Evolutionary conservation across 1,140 invertebrate species (phyloP).

Genomic region (Holotrichia oblita): DNA sequence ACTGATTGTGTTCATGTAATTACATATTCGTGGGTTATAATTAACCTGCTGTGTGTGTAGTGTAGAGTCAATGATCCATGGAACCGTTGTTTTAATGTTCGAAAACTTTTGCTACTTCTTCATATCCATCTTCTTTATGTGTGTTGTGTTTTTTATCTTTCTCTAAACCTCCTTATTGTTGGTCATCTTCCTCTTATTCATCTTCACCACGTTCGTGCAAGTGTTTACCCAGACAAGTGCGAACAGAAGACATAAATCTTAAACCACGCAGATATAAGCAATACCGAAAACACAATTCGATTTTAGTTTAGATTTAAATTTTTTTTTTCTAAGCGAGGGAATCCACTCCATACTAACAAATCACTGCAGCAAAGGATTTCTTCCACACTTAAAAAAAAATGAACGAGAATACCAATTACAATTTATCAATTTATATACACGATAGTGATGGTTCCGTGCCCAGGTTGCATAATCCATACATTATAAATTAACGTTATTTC

Average conservation of each 20-base stretch:
- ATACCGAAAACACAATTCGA: not conserved
- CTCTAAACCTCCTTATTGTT: no score
- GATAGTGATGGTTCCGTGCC: no score
- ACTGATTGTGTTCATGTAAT: constrained; percentile 60
- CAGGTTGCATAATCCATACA: not conserved
- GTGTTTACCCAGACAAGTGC: constrained; percentile 30
- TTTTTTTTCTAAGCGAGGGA: no score
- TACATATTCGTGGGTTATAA: constrained; percentile 61
- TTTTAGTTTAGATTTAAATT: no score
- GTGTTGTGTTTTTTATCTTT: not conserved
- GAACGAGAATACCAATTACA: no score
- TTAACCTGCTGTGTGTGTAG: constrained; percentile 51
- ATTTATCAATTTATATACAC: no score
- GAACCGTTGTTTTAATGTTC: constrained; percentile 55
- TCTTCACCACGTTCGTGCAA: not conserved
- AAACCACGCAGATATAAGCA: constrained; percentile 16
- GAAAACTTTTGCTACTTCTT: constrained; percentile 49
- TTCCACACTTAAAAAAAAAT: no score
- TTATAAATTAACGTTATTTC: not conserved
- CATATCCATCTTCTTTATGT: constrained; percentile 29
- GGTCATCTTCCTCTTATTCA: not conserved
- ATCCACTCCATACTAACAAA: no score
- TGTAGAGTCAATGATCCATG: constrained; percentile 58
- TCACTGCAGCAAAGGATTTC: no score
- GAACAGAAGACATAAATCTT: constrained; percentile 31